Percentiles rank a stretch among this genome's conserved stretches.
Conservation (phyloP, 1,140 invertebrate genomes). For the Drosophila bifasciata region DNA sequence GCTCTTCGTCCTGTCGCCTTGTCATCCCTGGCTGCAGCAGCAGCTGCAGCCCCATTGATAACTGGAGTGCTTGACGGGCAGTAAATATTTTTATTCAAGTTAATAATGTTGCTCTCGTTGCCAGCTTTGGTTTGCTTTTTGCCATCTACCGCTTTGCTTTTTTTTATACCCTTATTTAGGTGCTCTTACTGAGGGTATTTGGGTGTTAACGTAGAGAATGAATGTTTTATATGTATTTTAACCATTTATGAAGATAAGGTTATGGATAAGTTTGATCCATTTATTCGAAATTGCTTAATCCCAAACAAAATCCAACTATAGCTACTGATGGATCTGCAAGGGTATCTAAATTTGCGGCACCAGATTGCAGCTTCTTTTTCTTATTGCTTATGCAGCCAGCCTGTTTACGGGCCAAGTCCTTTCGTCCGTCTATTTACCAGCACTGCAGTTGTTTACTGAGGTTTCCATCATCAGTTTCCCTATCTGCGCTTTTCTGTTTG, state of each 20-base stretch:
- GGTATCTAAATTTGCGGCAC: no score
- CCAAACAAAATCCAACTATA: no score
- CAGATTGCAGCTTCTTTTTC: not conserved
- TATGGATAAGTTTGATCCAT: no score
- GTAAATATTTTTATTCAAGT: conserved; percentile 83
- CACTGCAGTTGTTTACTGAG: conserved; percentile 76
- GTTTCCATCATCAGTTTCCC: conserved; percentile 77
- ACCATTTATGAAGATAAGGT: no score
- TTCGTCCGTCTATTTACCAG: conserved; percentile 65
- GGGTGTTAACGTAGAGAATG: no score
- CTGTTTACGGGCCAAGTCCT: conserved; percentile 73
- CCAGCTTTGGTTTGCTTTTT: conserved; percentile 54
- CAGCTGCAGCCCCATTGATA: conserved; percentile 54
- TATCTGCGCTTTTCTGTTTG: conserved; percentile 60
- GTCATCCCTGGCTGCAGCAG: conserved; percentile 29
- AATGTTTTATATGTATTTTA: no score
- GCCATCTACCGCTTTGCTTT: conserved; percentile 32
- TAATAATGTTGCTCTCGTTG: conserved; percentile 75
- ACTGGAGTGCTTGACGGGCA: conserved; percentile 68
- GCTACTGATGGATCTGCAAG: no score
- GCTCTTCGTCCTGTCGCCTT: conserved; percentile 38
- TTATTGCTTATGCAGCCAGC: conserved; percentile 68
- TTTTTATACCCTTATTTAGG: not conserved
- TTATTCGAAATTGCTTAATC: no score
- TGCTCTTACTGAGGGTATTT: no score